Evolutionary conservation across 2,888 invertebrate species (phyloP), one percentile per base, ranked within the genome.

Genomic region (Himalopsyche kuldschensis): DNA sequence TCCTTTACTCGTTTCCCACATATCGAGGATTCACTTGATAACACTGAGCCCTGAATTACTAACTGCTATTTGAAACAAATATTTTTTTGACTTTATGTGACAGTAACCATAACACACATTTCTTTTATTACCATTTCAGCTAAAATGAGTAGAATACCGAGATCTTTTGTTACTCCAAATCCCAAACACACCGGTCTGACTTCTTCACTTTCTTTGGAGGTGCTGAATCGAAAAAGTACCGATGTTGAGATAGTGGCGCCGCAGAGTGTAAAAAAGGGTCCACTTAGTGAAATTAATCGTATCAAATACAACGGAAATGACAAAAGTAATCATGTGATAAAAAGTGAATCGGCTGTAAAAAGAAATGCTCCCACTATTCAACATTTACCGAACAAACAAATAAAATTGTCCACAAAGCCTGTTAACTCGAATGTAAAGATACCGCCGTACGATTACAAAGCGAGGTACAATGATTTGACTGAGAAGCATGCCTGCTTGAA

Each of bases 401-500:
- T 83, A 6, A 92, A 90, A 88, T 87, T 91, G 5, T 91, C 91
- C 85, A 90, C 89, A 83, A 92, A 91, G 86, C 87, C 88, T 30
- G 17, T 47, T 17, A 88, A 88, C 77, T 90, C 89, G 27, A 91
- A 91, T 3, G 93, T 93, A 81, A 92, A 94, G 85, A 93, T 93
- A 78, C 91, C 93, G 8, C 91, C 94, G 0, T 94, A 94, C 89
- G 94, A 94, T 87, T 94, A 92, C 86, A 94, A 95, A 88, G 94
- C 94, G 35, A 92, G 95, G 79, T 93, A 93, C 86, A 90, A 92
- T 87, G 92, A 93, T 87, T 90, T 95, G 79, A 88, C 91, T 20
- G 93, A 93, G 84, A 94, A 94, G 88, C 91, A 94, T 86, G 93
- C 92, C 86, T 88, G 87, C 0, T 88, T 94, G 15, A 93, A 93